phyloP scores from a whole-genome alignment of 2,113 vertebrate genomes.

The Chionodraco myersi region DNA sequence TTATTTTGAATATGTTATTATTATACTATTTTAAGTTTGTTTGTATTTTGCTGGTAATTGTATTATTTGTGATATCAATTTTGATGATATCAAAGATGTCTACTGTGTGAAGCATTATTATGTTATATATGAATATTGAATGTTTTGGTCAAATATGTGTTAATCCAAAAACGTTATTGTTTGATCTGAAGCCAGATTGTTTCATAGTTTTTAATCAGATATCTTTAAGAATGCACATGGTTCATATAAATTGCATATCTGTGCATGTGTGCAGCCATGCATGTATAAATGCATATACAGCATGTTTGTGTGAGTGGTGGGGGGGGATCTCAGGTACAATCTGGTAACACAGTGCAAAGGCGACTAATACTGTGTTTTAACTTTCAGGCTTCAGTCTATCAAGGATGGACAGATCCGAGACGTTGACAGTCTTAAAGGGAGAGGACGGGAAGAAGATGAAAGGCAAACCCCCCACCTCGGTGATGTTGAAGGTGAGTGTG shows the following conservation, averaged over 20 bases:
- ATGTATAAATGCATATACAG: not conserved
- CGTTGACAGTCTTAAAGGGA: not conserved
- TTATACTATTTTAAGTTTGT: too few relatives aligned
- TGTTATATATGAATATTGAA: not conserved
- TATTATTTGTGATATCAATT: too few relatives aligned
- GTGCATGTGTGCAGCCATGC: not conserved
- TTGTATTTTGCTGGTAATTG: too few relatives aligned
- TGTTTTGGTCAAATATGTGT: not conserved
- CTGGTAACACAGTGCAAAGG: not conserved
- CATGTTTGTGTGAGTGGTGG: not conserved
- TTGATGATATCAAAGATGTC: too few relatives aligned
- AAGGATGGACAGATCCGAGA: not conserved
- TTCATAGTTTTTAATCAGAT: not conserved
- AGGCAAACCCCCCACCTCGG: not conserved
- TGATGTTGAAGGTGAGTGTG: constrained; percentile 78
- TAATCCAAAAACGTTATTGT: not conserved
- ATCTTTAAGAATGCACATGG: not conserved
- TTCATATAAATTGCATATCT: not conserved
- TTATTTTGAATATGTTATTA: too few relatives aligned
- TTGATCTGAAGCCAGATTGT: not conserved
- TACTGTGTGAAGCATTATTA: too few relatives aligned
- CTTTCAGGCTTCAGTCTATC: not conserved
- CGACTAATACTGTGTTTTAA: not conserved
- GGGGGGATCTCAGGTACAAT: not conserved
- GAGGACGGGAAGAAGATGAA: constrained; percentile 9